Percentiles rank a stretch among this genome's conserved stretches.
These are phyloP conservation scores for Lacanobia wlatinum DNA, from an alignment of 2,888 invertebrate species.

Conservation along the genomic window DNA sequence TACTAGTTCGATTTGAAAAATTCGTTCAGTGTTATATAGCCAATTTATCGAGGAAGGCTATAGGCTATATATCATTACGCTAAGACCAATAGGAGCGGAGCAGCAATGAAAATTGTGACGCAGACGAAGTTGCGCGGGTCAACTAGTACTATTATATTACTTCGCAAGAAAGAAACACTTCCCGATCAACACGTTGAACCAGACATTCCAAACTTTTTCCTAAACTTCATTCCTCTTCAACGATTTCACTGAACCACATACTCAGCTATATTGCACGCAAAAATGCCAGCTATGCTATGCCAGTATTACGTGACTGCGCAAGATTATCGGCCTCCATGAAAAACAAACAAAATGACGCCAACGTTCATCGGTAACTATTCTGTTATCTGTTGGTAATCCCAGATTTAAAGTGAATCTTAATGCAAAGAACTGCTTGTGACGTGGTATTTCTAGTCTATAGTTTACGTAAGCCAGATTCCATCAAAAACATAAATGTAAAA, in stretches of 20 bases:
- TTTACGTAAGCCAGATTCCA: background rate
- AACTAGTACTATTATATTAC: no score
- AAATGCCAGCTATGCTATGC: slow-evolving; percentile 30
- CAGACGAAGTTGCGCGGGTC: no score
- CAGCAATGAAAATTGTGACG: no score
- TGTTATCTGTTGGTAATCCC: slow-evolving; percentile 20
- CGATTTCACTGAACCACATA: slow-evolving; percentile 20
- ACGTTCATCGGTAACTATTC: slow-evolving; percentile 5
- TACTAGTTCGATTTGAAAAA: no score
- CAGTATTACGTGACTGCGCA: slow-evolving; percentile 29
- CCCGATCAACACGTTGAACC: background rate
- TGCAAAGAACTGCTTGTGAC: background rate
- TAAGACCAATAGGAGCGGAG: no score
- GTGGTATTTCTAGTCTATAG: background rate
- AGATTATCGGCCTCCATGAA: slow-evolving; percentile 30
- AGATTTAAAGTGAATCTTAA: background rate
- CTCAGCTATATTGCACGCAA: slow-evolving; percentile 26
- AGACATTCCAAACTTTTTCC: no score
- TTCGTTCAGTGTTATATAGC: no score
- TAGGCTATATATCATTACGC: no score
- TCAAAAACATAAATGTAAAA: no score
- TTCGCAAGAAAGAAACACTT: slow-evolving; percentile 1
- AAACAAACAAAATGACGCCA: slow-evolving; percentile 32
- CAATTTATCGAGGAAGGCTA: no score
- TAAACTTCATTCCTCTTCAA: slow-evolving; percentile 22